Evolutionary conservation across 2,113 vertebrate genomes (phyloP), one percentile per base, ranked within the genome.

Genomic region (Miniopterus natalensis): DNA sequence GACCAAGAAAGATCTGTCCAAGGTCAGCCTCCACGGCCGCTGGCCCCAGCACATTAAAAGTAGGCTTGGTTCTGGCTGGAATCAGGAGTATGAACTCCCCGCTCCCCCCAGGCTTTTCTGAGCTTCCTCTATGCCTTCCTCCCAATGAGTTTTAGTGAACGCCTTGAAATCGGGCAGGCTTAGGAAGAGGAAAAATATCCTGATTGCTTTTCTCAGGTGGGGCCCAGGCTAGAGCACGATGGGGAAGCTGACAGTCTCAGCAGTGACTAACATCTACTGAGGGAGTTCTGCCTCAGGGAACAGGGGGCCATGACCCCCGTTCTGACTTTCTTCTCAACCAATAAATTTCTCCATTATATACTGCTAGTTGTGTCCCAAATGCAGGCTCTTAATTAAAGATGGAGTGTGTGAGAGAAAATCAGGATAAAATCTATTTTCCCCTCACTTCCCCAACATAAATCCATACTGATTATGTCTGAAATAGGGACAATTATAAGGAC

Each of bases 311-410:
- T 2, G 8, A 55, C n/a, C 59, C 65, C n/a, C 59, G 9, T 49
- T 47, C n/a, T 21, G n/a, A 63, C 11, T 78, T 27, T 57, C 74
- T 66, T 90, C n/a, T 78, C 55, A 42, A 75, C 0, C 29, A 40
- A 3, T 3, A 73, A 11, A 12, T 84, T 85, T 91, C 66, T 81
- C 66, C 45, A 73, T 17, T 31, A 49, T 61, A 79, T 40, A 11
- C 21, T 92, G 55, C 27, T 53, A 94, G 31, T 3, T 90, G 57
- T 73, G 10, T 51, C 79, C 21, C 20, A 93, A 84, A 93, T 47
- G 31, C 13, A 68, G 14, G n/a, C 40, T 96, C 49, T 90, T 80
- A 91, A 95, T 57, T 74, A 90, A 93, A 77, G 73, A 65, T 42
- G 29, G 36, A 77, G 31, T 68, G 12, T 14, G 8, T 51, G 47